These are phyloP conservation scores for Operophtera brumata DNA, from an alignment of 2,888 invertebrate species.

Conservation along the genomic window DNA sequence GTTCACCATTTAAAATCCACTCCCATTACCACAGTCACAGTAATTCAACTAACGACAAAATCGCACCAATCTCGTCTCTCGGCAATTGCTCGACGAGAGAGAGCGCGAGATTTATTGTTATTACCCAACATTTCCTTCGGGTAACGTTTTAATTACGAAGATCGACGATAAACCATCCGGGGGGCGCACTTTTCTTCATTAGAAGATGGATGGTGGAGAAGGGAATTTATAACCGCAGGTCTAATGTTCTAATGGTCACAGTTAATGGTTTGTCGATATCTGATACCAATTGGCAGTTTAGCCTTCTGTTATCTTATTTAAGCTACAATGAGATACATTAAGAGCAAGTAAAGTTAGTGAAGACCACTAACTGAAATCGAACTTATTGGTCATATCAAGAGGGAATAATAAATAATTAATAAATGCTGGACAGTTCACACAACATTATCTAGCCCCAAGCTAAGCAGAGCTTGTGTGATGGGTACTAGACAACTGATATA, in stretches of 20 bases:
- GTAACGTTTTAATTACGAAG: conserved; percentile 81
- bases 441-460: no score
- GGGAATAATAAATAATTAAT: no score
- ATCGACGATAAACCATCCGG: conserved; percentile 78
- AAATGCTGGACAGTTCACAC: no score
- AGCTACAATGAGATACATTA: no score
- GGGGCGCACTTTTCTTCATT: conserved; percentile 80
- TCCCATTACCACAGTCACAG: background rate
- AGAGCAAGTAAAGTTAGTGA: no score
- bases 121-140: conserved; percentile 78
- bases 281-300: conserved; percentile 14
- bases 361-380: no score
- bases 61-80: conserved; percentile 37
- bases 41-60: conserved; percentile 21
- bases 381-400: no score
- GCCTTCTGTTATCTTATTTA: background rate
- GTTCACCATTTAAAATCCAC: background rate
- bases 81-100: conserved; percentile 35
- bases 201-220: conserved; percentile 70
- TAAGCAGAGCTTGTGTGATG: no score
- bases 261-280: conserved; percentile 17
- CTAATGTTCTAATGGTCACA: conserved; percentile 49
- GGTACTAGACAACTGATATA: no score
- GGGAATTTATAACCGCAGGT: conserved; percentile 62
- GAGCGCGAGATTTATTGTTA: conserved; percentile 72